phyloP scores from a whole-genome alignment of 2,797 vertebrate genomes.

The Poeciliopsis turneri region DNA sequence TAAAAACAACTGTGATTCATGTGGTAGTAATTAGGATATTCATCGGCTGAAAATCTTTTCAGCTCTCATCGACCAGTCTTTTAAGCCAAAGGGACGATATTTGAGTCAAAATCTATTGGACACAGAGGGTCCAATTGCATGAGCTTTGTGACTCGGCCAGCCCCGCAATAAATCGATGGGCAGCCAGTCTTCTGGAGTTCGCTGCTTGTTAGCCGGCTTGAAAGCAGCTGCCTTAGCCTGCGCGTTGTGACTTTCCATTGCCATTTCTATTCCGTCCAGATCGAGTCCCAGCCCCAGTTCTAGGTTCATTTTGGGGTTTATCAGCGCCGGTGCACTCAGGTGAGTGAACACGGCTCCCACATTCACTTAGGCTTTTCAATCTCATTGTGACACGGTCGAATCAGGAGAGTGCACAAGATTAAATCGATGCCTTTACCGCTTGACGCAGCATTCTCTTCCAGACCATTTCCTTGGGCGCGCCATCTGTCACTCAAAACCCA shows the following conservation, averaged over 20 bases:
- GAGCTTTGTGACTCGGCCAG: slow-evolving; percentile 60
- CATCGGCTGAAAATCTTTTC: slow-evolving; percentile 65
- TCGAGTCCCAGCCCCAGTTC: slow-evolving; percentile 38
- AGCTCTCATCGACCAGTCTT: slow-evolving; percentile 56
- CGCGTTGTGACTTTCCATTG: slow-evolving; percentile 47
- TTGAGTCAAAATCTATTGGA: slow-evolving; percentile 68
- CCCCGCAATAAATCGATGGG: slow-evolving; percentile 61
- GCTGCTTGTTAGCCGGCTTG: slow-evolving; percentile 70
- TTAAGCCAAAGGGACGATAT: slow-evolving; percentile 66
- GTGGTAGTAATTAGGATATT: slow-evolving; percentile 71
- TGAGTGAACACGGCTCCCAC: slow-evolving; percentile 64
- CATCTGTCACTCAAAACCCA: slow-evolving; percentile 65
- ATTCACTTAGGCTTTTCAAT: slow-evolving; percentile 77
- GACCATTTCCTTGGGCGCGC: slow-evolving; percentile 65
- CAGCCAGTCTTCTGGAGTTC: slow-evolving; percentile 62
- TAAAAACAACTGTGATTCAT: slow-evolving; percentile 48
- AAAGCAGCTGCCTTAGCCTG: slow-evolving; percentile 59
- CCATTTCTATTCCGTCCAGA: slow-evolving; percentile 32
- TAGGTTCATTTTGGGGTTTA: slow-evolving; percentile 59
- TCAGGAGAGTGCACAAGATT: slow-evolving; percentile 73
- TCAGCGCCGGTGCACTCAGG: slow-evolving; percentile 54
- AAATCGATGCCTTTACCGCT: slow-evolving; percentile 75
- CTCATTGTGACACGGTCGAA: slow-evolving; percentile 69
- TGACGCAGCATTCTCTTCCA: slow-evolving; percentile 76
- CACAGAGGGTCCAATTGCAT: slow-evolving; percentile 69